Base-by-base conservation (phyloP, 2,797 vertebrate genomes). In the Rhincodon typus region DNA sequence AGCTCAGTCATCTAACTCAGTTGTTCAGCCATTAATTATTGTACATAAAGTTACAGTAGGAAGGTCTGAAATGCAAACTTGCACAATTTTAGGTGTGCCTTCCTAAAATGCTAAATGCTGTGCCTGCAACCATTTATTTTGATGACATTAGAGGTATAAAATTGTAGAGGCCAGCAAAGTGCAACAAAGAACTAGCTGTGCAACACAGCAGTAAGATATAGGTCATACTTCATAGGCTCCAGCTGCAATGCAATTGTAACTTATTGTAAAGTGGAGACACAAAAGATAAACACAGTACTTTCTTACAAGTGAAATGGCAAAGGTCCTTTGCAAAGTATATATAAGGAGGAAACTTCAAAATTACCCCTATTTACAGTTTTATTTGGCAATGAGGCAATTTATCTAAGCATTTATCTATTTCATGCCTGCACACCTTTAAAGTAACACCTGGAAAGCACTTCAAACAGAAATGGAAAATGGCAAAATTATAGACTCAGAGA, bases 261-360 rank as follows among this genome's bases (percentile, higher is more conserved):
- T 67, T 93, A n/a, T 38, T 69, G 23, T 27, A 66, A 69, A n/a
- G 17, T 93, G 90, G 62, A 93, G 90, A 25, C 90, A 67, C 0
- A 21, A 34, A 62, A 91, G 57, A 67, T 5, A 91, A 38, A 66
- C 66, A 1, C 57, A 62, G 57, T 62, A 38, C 90, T 93, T 93
- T 93, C 19, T n/a, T 69, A 25, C 90, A 93, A 93, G 90, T 93
- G 21, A 93, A 93, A 93, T 42, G 90, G 82, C 42, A 46, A 84
- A 46, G 82, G n/a, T 69, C 90, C n/a, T 42, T 34, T 69, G 62
- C 38, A 93, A 93, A 69, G 62, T 69, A 93, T 38, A 2, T 10
- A 25, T 38, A 66, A 66, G 90, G 62, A 23, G n/a, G 34, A 57
- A 90, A 87, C 46, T 34, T 57, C 10, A n/a, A 66, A 34, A 62